Base-by-base conservation (phyloP, 2,797 vertebrate genomes). In the Myoxocephalus aenaeus region DNA sequence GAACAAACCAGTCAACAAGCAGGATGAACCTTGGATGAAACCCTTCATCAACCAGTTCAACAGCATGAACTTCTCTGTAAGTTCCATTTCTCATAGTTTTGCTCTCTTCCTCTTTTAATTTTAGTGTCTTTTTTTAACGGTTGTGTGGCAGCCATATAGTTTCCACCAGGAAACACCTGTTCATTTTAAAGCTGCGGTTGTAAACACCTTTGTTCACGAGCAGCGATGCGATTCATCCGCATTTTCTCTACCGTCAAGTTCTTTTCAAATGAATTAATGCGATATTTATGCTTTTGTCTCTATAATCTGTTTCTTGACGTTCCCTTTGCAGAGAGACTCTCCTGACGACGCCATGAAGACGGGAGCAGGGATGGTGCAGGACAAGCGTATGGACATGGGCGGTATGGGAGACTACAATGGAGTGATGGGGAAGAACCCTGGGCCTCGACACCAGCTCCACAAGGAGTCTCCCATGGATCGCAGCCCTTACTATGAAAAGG, bases 381-480 rank as follows among this genome's bases (percentile, higher is more conserved):
- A 99, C 74, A 99, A 99, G 86, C 94, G 98, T 51, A 94, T 97
- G 95, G 98, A 99, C 65, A 90, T 97, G 89, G 96, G 97, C 87
- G 89, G 86, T 20, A 95, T 96, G 89, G 96, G 95, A 81, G 98
- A 99, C 87, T 98, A 95, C 88, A 97, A 93, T 86, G 95, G 96
- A 77, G 92, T 94, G 56, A 95, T 98, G 87, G 97, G 96, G 62
- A 99, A 98, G 91, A 96, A 94, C 86, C 94, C 95, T 18, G 94
- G 94, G 65, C 93, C 97, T 87, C 96, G 97, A 82, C 96, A 97
- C 90, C 97, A 96, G 80, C 94, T 96, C 93, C 95, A 97, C 96
- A 99, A 98, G 95, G 98, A 99, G 89, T 94, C 97, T 91, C 93
- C 96, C 92, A 95, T 97, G 93, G 98, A 99, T 82, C 97, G 97